phyloP scores from a whole-genome alignment of 2,113 vertebrate genomes.

The Oophaga pumilio region DNA sequence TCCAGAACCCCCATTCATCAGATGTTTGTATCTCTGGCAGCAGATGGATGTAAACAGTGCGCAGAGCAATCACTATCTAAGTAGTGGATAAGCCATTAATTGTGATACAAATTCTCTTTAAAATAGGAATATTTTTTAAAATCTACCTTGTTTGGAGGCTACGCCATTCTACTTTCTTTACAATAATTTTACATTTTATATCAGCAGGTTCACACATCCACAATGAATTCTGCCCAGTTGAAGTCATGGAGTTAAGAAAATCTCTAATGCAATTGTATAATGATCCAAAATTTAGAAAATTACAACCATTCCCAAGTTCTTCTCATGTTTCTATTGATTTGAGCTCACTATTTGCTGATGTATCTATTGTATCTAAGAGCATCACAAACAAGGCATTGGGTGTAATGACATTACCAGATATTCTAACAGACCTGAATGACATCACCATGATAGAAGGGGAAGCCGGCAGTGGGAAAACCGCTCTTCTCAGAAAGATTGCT shows the following conservation, averaged over 20 bases:
- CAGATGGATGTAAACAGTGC: too few species aligned
- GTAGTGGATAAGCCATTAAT: too few species aligned
- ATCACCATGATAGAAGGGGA: constrained; percentile 66
- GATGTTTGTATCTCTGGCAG: too few species aligned
- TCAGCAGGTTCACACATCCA: background rate
- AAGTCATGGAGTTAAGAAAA: constrained; percentile 42
- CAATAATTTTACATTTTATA: background rate
- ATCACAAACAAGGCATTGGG: constrained; percentile 51
- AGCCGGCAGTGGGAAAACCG: constrained; percentile 63
- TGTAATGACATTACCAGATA: constrained; percentile 56
- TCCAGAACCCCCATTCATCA: too few species aligned
- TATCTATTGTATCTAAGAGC: constrained; percentile 60
- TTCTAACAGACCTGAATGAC: constrained; percentile 59
- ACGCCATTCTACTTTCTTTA: background rate
- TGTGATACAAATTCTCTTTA: too few species aligned
- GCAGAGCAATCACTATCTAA: too few species aligned
- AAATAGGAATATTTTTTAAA: too few species aligned
- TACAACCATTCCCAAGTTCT: constrained; percentile 54
- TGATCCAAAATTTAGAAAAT: constrained; percentile 46
- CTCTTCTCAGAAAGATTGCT: constrained; percentile 64
- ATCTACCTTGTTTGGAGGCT: too few species aligned
- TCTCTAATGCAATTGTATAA: constrained; percentile 58
- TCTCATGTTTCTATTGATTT: constrained; percentile 48
- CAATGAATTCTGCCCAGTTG: background rate
- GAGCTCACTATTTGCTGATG: constrained; percentile 56